These are phyloP conservation scores for Cephus pulcher DNA, from an alignment of 2,888 invertebrate genomes.

Conservation along the genomic window DNA sequence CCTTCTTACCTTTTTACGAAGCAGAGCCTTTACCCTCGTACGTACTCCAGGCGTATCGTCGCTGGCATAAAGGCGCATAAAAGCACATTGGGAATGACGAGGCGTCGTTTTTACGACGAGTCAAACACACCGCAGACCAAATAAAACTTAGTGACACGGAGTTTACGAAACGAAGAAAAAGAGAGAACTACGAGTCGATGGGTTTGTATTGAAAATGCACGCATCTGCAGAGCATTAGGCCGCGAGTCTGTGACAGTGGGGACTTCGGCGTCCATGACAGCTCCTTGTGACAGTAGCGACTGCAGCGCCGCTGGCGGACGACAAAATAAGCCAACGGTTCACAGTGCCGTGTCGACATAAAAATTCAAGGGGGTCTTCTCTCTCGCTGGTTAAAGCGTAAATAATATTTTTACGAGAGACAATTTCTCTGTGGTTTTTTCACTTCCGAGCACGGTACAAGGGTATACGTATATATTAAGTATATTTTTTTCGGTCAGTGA, in stretches of 20 bases:
- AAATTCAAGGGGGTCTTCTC: not conserved
- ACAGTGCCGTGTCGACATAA: constrained; percentile 1
- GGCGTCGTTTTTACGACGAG: constrained; percentile 35
- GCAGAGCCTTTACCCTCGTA: not conserved
- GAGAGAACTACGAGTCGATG: not conserved
- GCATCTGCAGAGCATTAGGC: constrained; percentile 20
- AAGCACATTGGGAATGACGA: constrained; percentile 28
- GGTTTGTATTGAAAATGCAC: not conserved
- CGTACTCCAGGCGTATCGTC: not conserved
- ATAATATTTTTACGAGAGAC: constrained; percentile 41
- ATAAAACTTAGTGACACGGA: constrained; percentile 14
- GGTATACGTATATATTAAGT: constrained; percentile 27
- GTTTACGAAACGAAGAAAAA: not conserved
- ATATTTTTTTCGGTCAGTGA: constrained; percentile 37
- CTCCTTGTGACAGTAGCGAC: not conserved
- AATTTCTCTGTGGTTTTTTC: constrained; percentile 36
- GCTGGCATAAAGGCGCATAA: constrained; percentile 30
- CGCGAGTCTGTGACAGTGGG: not conserved
- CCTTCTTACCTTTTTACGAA: not conserved
- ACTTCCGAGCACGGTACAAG: constrained; percentile 32
- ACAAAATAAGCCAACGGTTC: not conserved
- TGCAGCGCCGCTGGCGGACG: not conserved
- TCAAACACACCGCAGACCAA: constrained; percentile 35
- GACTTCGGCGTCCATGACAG: not conserved
- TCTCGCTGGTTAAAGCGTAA: constrained; percentile 28